Conservation (phyloP, 2,888 invertebrate genomes). For the Apamea anceps region DNA sequence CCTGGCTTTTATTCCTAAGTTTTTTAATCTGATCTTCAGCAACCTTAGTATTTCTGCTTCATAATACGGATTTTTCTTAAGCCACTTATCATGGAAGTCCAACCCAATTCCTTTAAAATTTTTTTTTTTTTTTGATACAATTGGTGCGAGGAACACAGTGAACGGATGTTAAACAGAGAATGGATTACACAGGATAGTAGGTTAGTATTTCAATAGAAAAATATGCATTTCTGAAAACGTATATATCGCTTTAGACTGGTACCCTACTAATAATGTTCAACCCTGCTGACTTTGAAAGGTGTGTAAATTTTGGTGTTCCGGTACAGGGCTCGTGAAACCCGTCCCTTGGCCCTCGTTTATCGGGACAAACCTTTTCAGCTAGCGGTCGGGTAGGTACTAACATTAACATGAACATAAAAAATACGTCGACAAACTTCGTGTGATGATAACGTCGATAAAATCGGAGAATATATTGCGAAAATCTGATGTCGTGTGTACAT, state of each 20-base stretch:
- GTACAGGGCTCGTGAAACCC: conserved; percentile 33
- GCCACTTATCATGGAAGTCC: neutral
- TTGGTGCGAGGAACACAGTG: neutral
- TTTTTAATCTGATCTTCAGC: neutral
- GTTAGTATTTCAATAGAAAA: neutral
- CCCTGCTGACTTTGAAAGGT: conserved; percentile 42
- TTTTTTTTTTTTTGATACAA: neutral
- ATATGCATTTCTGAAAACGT: conserved; percentile 5
- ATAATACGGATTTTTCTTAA: neutral
- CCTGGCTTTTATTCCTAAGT: neutral
- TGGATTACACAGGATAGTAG: neutral
- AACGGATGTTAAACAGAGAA: neutral
- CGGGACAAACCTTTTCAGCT: conserved; percentile 37
- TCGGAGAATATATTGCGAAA: neutral
- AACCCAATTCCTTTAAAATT: neutral
- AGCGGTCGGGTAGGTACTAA: conserved; percentile 13
- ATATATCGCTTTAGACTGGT: neutral
- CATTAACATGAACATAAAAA: conserved; percentile 41
- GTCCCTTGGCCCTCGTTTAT: conserved; percentile 49
- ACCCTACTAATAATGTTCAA: conserved; percentile 23
- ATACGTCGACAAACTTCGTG: neutral
- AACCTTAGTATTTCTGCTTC: neutral
- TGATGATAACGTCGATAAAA: neutral
- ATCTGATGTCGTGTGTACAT: neutral
- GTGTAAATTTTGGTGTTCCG: conserved; percentile 49